These are phyloP conservation scores for Oncorhynchus gorbuscha DNA, from an alignment of 2,113 vertebrate genomes.

Conservation along the genomic window DNA sequence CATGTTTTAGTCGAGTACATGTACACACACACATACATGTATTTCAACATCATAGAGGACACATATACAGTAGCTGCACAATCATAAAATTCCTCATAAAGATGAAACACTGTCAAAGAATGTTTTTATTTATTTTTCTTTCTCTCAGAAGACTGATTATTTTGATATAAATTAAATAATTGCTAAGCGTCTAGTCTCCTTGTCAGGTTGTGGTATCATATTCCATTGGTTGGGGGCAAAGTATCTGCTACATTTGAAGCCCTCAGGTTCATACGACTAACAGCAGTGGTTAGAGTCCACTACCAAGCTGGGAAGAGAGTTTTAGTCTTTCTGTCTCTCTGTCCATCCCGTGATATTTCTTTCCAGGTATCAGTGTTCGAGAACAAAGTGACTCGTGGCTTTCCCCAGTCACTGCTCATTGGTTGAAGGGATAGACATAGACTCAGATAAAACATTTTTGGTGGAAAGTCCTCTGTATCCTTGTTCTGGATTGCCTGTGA, in stretches of 20 bases:
- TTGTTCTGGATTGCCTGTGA: too few relatives aligned
- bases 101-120: neutral
- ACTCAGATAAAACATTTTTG: too few relatives aligned
- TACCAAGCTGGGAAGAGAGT: neutral
- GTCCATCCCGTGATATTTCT: neutral
- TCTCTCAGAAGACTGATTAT: neutral
- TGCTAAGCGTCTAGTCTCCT: neutral
- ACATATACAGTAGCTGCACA: neutral
- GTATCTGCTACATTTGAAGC: too few relatives aligned
- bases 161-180: neutral
- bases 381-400: neutral
- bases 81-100: neutral
- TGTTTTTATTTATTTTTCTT: neutral
- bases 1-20: neutral
- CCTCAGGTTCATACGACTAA: too few relatives aligned
- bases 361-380: neutral
- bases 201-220: neutral
- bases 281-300: neutral
- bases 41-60: neutral
- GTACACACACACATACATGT: neutral
- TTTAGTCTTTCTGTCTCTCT: neutral
- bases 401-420: neutral
- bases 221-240: neutral
- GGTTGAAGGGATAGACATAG: neutral
- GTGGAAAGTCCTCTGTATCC: too few relatives aligned